phyloP scores from a whole-genome alignment of 1,140 invertebrate species.

The Hycleus cichorii region DNA sequence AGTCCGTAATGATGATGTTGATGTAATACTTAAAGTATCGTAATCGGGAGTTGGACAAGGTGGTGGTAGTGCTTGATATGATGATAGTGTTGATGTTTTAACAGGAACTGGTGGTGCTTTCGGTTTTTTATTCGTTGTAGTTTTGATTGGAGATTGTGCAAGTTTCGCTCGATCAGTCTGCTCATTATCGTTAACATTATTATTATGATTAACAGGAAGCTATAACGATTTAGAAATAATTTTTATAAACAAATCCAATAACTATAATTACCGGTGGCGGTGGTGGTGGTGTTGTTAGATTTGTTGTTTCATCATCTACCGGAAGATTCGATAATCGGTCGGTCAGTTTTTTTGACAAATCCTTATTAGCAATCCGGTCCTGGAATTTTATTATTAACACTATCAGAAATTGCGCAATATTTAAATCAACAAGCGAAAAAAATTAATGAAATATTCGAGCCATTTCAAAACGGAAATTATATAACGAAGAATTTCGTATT shows the following conservation, averaged over 20 bases:
- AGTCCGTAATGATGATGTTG: constrained; percentile 22
- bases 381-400: constrained; percentile 23
- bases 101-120: constrained; percentile 42
- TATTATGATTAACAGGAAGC: neutral
- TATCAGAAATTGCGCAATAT: no score
- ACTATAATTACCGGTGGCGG: constrained; percentile 51
- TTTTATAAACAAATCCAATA: neutral
- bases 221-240: neutral
- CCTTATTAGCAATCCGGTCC: constrained; percentile 42
- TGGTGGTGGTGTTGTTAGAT: constrained; percentile 38
- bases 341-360: constrained; percentile 26
- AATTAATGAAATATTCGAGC: no score
- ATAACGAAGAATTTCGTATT: no score
- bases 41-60: constrained; percentile 60
- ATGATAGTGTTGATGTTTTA: constrained; percentile 33
- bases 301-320: constrained; percentile 8
- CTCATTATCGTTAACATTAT: neutral
- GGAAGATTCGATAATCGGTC: constrained; percentile 25
- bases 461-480: no score
- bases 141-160: neutral
- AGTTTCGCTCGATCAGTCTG: neutral
- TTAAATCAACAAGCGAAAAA: no score
- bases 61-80: constrained; percentile 36
- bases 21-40: constrained; percentile 40
- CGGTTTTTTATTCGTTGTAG: constrained; percentile 25